phyloP scores from a whole-genome alignment of 2,797 vertebrate species.

The Centroberyx gerrardi region DNA sequence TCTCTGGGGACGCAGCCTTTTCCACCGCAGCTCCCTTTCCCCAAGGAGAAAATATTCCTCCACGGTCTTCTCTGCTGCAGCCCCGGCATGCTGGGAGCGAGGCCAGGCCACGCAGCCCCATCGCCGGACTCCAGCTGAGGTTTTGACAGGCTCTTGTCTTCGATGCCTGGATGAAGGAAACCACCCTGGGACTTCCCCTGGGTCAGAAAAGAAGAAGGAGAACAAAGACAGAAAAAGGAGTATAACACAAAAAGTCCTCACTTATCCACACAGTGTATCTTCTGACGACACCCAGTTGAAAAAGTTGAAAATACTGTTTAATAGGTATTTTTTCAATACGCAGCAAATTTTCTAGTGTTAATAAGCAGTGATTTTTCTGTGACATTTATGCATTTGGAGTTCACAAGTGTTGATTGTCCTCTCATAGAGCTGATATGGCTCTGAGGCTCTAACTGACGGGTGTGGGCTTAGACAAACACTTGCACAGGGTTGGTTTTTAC shows the following conservation, averaged over 20 bases:
- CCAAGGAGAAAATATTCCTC: slow-evolving; percentile 56
- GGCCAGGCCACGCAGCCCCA: slow-evolving; percentile 59
- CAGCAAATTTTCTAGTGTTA: too few species aligned
- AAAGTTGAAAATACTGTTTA: too few species aligned
- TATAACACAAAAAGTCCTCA: slow-evolving; percentile 3
- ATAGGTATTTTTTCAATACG: too few species aligned
- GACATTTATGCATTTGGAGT: too few species aligned
- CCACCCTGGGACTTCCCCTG: slow-evolving; percentile 70
- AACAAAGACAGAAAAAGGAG: slow-evolving; percentile 43
- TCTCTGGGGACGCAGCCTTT: slow-evolving; percentile 32
- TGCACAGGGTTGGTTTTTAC: too few species aligned
- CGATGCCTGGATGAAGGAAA: slow-evolving; percentile 69
- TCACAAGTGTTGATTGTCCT: too few species aligned
- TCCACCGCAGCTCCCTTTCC: slow-evolving; percentile 27
- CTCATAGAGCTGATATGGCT: too few species aligned
- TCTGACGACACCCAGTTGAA: not conserved
- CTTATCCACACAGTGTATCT: not conserved
- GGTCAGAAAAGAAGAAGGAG: slow-evolving; percentile 58
- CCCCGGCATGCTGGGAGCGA: slow-evolving; percentile 53
- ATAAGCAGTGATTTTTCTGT: too few species aligned
- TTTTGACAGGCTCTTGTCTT: slow-evolving; percentile 78
- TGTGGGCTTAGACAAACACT: too few species aligned
- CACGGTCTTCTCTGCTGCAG: slow-evolving; percentile 43
- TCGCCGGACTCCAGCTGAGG: slow-evolving; percentile 69
- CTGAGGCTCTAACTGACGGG: too few species aligned